Base-by-base conservation (phyloP, 1,140 invertebrate genomes). In the Pseudomyrmex dendroicus region DNA sequence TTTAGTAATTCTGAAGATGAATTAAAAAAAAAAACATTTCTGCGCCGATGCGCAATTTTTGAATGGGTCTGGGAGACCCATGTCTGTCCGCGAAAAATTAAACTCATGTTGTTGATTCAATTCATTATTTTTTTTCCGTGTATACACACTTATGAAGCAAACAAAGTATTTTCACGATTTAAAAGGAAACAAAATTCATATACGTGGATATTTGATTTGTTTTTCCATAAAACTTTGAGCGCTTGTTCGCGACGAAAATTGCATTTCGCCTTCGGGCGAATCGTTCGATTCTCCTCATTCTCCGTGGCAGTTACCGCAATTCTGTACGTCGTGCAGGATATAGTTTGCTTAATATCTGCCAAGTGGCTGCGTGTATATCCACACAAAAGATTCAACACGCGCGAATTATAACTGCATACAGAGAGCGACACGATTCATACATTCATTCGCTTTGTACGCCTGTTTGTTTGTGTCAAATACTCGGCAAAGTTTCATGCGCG, bases 371-470 rank as follows among this genome's bases (percentile, higher is more conserved):
- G 20, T n/a, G 17, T 67, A 9, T 54, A 9, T 54, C 17, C 52
- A 15, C 25, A 56, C 50, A 13, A 77, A 76, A 66, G 25, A 77
- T 68, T 68, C 57, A 44, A 4, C 46, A n/a, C 20, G 57, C 13
- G 22, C 35, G 35, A 15, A 56, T 35, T 12, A 20, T 15, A 7
- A 54, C 35, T 52, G 20, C 67, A 46, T 52, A 10, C 25, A 57
- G 62, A 46, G 17, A 46, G 17, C 52, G n/a, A 70, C 15, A 35
- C 66, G 20, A 48, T 59, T 57, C 17, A 15, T 50, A 35, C 44
- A 59, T 70, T 78, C 15, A 59, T 70, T 70, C 54, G 20, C 64
- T 70, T 70, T 46, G 20, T 70, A 56, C 20, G 44, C 20, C 22
- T 77, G 56, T 80, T 80, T 59, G 20, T 25, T 62, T 72, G 48